Conservation (phyloP, 2,113 vertebrate genomes). For the Oophaga pumilio region DNA sequence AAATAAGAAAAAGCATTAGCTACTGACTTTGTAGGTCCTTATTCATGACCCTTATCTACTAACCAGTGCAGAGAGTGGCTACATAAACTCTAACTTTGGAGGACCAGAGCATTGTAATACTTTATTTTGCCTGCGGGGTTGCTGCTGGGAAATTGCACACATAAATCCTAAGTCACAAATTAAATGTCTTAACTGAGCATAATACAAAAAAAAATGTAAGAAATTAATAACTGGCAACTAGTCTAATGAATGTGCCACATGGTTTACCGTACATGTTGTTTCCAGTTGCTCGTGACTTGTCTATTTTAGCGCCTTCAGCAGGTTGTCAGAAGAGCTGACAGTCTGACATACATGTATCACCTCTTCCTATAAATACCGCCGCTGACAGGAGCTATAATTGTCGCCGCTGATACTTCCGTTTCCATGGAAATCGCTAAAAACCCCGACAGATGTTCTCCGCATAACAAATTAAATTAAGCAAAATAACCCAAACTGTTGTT, state of each 20-base stretch:
- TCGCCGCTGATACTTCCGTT: neutral
- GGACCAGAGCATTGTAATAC: neutral
- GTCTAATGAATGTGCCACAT: neutral
- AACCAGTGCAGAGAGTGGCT: neutral
- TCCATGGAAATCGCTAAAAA: slow-evolving; percentile 48
- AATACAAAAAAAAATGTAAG: neutral
- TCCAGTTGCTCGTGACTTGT: neutral
- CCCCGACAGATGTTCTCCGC: slow-evolving; percentile 45
- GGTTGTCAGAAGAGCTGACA: slow-evolving; percentile 28
- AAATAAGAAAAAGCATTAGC: no score
- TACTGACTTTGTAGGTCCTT: neutral
- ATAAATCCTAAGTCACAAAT: neutral
- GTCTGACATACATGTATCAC: neutral
- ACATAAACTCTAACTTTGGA: neutral
- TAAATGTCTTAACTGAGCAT: neutral
- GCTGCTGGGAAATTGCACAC: neutral
- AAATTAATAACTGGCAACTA: neutral
- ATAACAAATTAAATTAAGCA: slow-evolving; percentile 53
- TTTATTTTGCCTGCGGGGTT: neutral
- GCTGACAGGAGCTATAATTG: slow-evolving; percentile 21
- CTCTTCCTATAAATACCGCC: slow-evolving; percentile 27
- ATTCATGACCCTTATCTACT: neutral
- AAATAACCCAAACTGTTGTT: slow-evolving; percentile 53
- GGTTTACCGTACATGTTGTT: no score
- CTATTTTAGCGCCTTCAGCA: neutral